Evolutionary conservation across 2,113 vertebrate species (phyloP), one percentile per base, ranked within the genome.

Genomic region (Corythornis vintsioides): DNA sequence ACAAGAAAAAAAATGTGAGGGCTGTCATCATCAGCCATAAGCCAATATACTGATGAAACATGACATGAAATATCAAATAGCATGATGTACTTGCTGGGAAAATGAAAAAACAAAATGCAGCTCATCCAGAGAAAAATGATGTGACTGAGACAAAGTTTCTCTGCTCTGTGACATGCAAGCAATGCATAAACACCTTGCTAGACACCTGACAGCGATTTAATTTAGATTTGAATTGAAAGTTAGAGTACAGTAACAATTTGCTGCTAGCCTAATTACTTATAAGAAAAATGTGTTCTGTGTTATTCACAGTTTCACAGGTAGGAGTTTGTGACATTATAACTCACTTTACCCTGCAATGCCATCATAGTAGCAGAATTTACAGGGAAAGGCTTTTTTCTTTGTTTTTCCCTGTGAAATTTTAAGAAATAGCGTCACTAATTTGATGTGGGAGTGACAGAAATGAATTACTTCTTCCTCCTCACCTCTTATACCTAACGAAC

Each of bases 201-300:
- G 26, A 28, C 8, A 74, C 88, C 17, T 83, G 28, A 42, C 3
- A 17, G 15, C 53, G 72, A 91, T 77, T 87, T 80, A 48, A 66
- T 85, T 38, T 86, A n/a, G 80, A 86, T 82, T 85, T 77, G 72
- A 31, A 59, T 72, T 95, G 9, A 73, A 93, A 95, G 33, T 86
- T 73, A 50, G 11, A 69, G 4, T 13, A 16, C 19, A 43, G 50
- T 59, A 80, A 84, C 40, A 24, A 16, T 31, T 71, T 67, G 19
- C 40, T 82, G 74, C 11, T n/a, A 83, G 45, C 24, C 19, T 79
- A 67, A 73, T 79, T 43, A 63, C 35, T 61, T 78, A 18, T 40
- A 38, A 55, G 55, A 83, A 76, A 69, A 45, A n/a, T 15, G 1
- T 25, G 80, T 59, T 88, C 8, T 56, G 56, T 6, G 17, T 59